A percentile compares a stretch with the other conserved stretches of the same genome.
These are phyloP conservation scores for Palaemon carinicauda DNA, from an alignment of 1,140 invertebrate genomes.

Conservation along the genomic window DNA sequence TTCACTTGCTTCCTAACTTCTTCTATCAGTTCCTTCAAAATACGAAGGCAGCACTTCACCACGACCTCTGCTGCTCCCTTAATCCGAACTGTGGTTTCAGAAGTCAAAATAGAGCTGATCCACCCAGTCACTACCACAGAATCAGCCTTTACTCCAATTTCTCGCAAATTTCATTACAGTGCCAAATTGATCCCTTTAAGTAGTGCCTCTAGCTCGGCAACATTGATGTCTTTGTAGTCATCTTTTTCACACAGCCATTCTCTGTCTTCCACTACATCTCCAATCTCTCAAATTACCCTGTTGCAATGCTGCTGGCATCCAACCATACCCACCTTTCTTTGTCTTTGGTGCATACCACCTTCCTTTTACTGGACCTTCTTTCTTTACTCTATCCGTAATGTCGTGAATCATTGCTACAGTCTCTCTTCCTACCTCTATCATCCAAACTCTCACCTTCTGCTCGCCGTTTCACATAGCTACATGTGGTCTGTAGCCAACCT, in stretches of 20 bases:
- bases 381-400: not conserved
- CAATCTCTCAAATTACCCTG: not conserved
- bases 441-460: not conserved
- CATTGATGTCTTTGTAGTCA: constrained; percentile 17
- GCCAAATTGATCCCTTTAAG: not conserved
- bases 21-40: not conserved
- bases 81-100: too few relatives aligned
- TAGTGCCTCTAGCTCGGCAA: not conserved
- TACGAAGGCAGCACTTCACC: not conserved
- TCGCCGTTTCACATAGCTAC: not conserved
- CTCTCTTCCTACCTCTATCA: not conserved
- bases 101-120: too few relatives aligned
- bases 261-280: not conserved
- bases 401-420: not conserved
- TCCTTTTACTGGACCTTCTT: too few relatives aligned
- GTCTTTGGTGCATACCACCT: too few relatives aligned
- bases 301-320: too few relatives aligned
- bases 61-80: not conserved
- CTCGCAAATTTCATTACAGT: not conserved
- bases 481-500: not conserved
- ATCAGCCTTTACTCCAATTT: not conserved
- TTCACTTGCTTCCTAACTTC: too few relatives aligned
- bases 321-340: too few relatives aligned
- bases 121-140: not conserved
- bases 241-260: not conserved